Percentiles rank a stretch among this genome's conserved stretches.
Conservation (phyloP, 2,888 invertebrate species). For the Drosophila multiciliata region DNA sequence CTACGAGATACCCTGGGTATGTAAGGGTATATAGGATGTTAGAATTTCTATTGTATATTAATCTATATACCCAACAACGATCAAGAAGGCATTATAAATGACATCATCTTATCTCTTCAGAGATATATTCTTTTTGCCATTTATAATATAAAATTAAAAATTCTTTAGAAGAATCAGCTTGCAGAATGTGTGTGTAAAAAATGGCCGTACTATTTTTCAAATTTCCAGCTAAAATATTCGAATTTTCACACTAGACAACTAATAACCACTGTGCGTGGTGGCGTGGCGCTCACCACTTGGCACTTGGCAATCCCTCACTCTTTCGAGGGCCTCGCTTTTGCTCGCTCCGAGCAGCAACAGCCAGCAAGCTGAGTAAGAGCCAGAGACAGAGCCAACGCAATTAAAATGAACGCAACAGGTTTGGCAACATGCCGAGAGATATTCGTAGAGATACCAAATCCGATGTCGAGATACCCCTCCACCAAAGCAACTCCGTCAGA, state of each 20-base stretch:
- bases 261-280: conserved; percentile 8
- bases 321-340: conserved; percentile 6
- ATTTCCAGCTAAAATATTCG: not conserved
- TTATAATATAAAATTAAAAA: not conserved
- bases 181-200: not conserved
- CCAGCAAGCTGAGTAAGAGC: conserved; percentile 7
- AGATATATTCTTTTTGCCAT: not conserved
- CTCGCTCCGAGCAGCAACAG: conserved; percentile 13
- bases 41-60: not conserved
- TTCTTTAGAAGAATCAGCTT: not conserved
- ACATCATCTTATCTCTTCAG: not conserved
- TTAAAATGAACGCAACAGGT: conserved; percentile 60
- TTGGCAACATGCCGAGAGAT: conserved; percentile 59
- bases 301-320: conserved; percentile 1
- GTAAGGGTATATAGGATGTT: not conserved
- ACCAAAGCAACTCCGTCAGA: conserved; percentile 2
- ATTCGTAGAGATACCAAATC: conserved; percentile 29
- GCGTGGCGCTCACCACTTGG: not conserved
- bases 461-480: conserved; percentile 27
- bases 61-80: not conserved
- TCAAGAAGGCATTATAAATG: not conserved
- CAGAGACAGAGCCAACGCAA: conserved; percentile 28
- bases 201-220: not conserved
- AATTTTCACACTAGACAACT: not conserved
- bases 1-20: not conserved